phyloP scores from a whole-genome alignment of 2,888 invertebrate species.

The Ophion slaviceki region DNA sequence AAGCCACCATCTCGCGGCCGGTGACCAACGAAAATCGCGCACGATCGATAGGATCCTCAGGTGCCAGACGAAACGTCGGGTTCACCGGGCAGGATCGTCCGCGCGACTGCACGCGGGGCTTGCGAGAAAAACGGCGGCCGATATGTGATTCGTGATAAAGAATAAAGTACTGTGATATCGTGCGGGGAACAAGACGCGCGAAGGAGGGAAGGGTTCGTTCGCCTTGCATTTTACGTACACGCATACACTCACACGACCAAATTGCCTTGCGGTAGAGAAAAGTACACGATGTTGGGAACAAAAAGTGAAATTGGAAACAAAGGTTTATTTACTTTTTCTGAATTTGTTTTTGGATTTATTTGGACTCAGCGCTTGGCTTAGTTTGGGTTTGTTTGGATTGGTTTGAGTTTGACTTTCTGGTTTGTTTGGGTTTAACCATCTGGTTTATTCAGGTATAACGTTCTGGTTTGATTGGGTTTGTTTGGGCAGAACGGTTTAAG shows the following conservation, averaged over 20 bases:
- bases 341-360: too few relatives aligned
- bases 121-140: not conserved
- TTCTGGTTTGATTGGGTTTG: not conserved
- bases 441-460: not conserved
- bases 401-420: not conserved
- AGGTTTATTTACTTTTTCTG: not conserved
- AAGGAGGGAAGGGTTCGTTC: conserved; percentile 13
- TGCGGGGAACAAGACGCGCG: not conserved
- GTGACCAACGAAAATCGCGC: conserved; percentile 1
- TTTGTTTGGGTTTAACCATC: not conserved
- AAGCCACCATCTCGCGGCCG: not conserved
- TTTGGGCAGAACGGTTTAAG: not conserved
- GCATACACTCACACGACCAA: not conserved
- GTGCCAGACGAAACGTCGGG: not conserved
- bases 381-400: not conserved
- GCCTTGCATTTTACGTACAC: conserved; percentile 7
- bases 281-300: not conserved
- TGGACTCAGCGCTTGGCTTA: not conserved
- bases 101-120: not conserved
- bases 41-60: not conserved
- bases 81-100: not conserved
- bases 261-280: not conserved
- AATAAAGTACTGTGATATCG: conserved; percentile 24
- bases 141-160: conserved; percentile 35
- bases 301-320: not conserved